Base-by-base conservation (phyloP, 2,113 vertebrate genomes). In the Cyprinodon brontotheroides region DNA sequence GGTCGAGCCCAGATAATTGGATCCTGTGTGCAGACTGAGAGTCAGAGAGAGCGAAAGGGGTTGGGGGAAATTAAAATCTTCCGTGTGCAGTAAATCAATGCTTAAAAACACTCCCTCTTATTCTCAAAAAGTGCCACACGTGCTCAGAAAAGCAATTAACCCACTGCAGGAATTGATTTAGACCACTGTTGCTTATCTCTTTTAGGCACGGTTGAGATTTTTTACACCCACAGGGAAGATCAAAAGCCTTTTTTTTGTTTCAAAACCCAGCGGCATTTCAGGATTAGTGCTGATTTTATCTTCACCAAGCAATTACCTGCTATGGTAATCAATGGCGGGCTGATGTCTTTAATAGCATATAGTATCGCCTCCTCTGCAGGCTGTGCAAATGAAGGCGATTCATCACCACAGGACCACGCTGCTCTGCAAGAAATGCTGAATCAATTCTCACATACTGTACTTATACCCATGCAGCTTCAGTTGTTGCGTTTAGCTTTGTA, bases 91-190 rank as follows among this genome's bases (percentile, higher is more conserved):
- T 80, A 57, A 88, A 91, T 92, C 89, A 86, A 91, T 91, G 84
- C 72, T 67, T 82, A 88, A 82, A 88, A 82, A 89, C 81, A 84
- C 78, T 73, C 76, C 65, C 65, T 39, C 38, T 77, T 69, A 65
- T 74, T 85, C 69, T 79, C 66, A 69, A 82, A 86, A 87, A 82
- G 82, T 85, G 85, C 79, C 68, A 80, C 72, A 86, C 79, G 86
- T 89, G 87, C 84, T 86, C 65, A 75, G 85, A 86, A 89, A 90
- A 87, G 85, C 87, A 92, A 91, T 92, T 91, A 91, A 89, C 91
- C 87, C 85, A 85, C 78, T 79, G 79, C 83, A 65, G 66, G 47
- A 88, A 90, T 90, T 90, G 92, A 91, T 92, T 93, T 69, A 65
- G 78, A 84, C 84, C 82, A 86, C 78, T 86, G 74, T 63, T 38